phyloP scores from a whole-genome alignment of 2,797 vertebrate genomes.

The Sylvilagus floridanus region DNA sequence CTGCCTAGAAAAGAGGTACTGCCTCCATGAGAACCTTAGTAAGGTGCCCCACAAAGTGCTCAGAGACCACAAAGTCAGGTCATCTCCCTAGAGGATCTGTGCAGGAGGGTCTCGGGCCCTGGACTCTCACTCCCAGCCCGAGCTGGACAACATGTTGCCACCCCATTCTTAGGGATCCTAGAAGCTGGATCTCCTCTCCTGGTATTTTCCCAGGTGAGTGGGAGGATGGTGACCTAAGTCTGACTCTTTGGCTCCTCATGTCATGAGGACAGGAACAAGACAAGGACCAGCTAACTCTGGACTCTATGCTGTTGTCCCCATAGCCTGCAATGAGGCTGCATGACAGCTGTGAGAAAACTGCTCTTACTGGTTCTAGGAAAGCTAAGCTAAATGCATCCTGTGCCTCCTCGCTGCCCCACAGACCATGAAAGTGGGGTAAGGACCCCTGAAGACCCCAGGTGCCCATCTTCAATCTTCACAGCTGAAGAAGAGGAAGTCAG shows the following conservation, averaged over 20 bases:
- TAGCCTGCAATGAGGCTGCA: not conserved
- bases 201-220: not conserved
- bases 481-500: not conserved
- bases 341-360: not conserved
- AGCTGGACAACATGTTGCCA: not conserved
- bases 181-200: not conserved
- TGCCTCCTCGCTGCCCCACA: not conserved
- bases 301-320: not conserved
- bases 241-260: not conserved
- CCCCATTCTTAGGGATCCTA: not conserved
- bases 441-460: not conserved
- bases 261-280: not conserved
- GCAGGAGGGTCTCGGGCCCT: not conserved
- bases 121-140: not conserved
- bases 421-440: not conserved
- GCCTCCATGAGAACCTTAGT: not conserved
- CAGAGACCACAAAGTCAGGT: not conserved
- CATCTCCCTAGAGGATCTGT: not conserved
- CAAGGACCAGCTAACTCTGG: not conserved
- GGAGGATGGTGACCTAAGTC: not conserved
- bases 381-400: not conserved
- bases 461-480: not conserved
- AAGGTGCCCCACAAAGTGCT: not conserved
- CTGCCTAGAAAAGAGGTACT: not conserved
- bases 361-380: not conserved